A percentile compares a stretch with the other conserved stretches of the same genome.
Conservation (phyloP, 2,113 vertebrate genomes). For the Boulengeromyrus knoepffleri region DNA sequence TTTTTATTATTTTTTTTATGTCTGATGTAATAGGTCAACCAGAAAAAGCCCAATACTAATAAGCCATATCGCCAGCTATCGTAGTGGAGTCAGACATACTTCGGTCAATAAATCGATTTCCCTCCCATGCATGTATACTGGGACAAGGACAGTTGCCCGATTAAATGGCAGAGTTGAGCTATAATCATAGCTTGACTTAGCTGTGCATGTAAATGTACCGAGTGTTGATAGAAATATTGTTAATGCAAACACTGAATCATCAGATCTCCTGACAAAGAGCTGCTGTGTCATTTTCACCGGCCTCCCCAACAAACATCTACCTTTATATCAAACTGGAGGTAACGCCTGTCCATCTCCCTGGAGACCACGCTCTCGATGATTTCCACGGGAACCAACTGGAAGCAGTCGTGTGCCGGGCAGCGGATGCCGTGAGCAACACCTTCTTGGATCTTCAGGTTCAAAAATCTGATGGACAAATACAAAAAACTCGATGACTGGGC, state of each 20-base stretch:
- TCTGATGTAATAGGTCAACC: no score
- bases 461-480: conserved; percentile 68
- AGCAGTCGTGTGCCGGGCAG: conserved; percentile 93
- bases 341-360: conserved; percentile 95
- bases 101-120: no score
- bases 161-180: no score
- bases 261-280: not conserved
- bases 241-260: not conserved
- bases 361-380: conserved; percentile 97
- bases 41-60: no score
- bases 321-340: conserved; percentile 98
- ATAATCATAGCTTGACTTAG: no score
- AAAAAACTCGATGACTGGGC: not conserved
- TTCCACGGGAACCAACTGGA: conserved; percentile 94
- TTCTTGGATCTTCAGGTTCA: conserved; percentile 98
- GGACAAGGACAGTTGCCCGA: not conserved
- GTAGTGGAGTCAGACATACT: no score
- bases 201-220: not conserved
- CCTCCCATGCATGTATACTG: no score
- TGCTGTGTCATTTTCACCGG: not conserved
- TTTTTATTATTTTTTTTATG: no score
- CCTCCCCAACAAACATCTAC: conserved; percentile 45
- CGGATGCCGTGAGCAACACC: conserved; percentile 98
- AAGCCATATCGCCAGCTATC: no score
- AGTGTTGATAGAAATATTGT: not conserved